Evolutionary conservation across 1,140 invertebrate genomes (phyloP), one percentile per base, ranked within the genome.

Genomic region (Oncopodura yosiiana): DNA sequence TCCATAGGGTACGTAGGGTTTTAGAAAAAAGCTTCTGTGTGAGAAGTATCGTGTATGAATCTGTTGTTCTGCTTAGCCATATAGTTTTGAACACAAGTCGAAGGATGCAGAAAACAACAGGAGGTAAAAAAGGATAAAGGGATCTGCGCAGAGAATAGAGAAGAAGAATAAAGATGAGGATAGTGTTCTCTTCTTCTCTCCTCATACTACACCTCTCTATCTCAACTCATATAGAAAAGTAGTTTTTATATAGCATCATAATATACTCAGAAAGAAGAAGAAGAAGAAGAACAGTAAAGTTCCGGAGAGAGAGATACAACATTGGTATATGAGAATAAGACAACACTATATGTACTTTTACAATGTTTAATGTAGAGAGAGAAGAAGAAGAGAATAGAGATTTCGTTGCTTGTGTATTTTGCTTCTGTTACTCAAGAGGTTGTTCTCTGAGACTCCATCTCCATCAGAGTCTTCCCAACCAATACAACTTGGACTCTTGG

Each of bases 51-150:
- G n/a, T n/a, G n/a, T n/a, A n/a, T n/a, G n/a, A n/a, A n/a, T n/a
- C n/a, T n/a, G n/a, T n/a, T n/a, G n/a, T n/a, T n/a, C 53, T 44
- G 53, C 53, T 36, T 27, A 55, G 48, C 43, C 53, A 55, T 55
- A 48, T 55, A 55, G 43, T 41, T 48, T 44, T 39, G 41, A 48
- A 29, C 36, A 39, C 29, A 44, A 21, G 26, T 43, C n/a, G 26
- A 51, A 42, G 49, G 6, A 26, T 19, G 23, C 4, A 34, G 41
- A 39, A 16, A 43, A 53, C 39, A 53, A 53, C 50, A 44, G 39
- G 21, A 30, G 37, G 21, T 41, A 18, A 18, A 11, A 30, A 42
- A 43, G 49, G 49, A 52, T 42, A 41, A 52, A 52, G 37, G 39
- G 49, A 52, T 52, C 49, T 52, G 49, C 49, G 49, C 49, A 52